A percentile compares a stretch with the other conserved stretches of the same genome.
Conservation (phyloP, 2,113 vertebrate genomes). For the Sceloporus undulatus region DNA sequence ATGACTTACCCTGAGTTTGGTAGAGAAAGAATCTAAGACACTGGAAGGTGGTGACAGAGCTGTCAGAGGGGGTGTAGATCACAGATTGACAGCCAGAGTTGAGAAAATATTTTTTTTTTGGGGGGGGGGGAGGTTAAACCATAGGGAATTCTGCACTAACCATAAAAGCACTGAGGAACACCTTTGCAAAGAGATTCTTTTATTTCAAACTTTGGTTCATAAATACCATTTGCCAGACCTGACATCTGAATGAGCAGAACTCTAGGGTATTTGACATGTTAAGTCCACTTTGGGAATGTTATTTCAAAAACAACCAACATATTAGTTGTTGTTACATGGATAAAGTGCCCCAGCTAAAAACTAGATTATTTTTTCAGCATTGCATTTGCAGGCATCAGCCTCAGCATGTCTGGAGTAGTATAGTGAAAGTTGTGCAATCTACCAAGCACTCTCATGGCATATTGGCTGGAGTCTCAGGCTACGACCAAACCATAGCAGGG, state of each 20-base stretch:
- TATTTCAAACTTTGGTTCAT: conserved; percentile 45
- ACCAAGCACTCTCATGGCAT: not conserved
- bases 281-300: not conserved
- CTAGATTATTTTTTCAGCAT: not conserved
- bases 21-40: conserved; percentile 68
- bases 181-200: conserved; percentile 45
- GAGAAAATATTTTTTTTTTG: conserved; percentile 59
- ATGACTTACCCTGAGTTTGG: conserved; percentile 70
- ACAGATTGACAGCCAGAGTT: conserved; percentile 64
- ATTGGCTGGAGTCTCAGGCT: not conserved
- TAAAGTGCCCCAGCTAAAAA: not conserved
- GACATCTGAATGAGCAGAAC: not conserved
- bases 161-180: conserved; percentile 54
- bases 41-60: conserved; percentile 63
- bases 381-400: not conserved
- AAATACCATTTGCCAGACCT: conserved; percentile 32
- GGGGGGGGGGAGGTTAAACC: conserved; percentile 59
- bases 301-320: not conserved
- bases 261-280: not conserved
- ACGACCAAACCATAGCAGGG: not conserved
- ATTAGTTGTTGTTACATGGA: not conserved
- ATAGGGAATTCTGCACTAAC: conserved; percentile 55
- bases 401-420: not conserved
- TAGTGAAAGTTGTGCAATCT: not conserved
- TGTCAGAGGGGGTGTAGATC: conserved; percentile 65